Evolutionary conservation across 2,797 vertebrate species (phyloP), one percentile per base, ranked within the genome.

Genomic region (Iguana delicatissima): DNA sequence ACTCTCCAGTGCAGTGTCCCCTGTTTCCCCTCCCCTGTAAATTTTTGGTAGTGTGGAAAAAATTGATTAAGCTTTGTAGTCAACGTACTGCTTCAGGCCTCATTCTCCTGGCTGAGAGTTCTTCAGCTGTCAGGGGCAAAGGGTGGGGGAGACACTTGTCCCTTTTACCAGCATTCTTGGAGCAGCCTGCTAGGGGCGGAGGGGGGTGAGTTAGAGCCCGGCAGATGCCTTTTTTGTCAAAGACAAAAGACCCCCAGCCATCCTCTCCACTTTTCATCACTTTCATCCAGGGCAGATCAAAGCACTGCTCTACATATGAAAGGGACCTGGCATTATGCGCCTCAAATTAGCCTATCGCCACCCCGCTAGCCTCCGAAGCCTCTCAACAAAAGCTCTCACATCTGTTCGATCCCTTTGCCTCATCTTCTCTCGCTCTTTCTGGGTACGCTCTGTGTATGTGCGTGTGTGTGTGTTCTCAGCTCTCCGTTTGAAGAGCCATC

Each of bases 271-370:
- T 96, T 96, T 95, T 96, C 96, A 96, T 94, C 91, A 96, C 97
- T 98, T 98, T 97, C 96, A 97, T 97, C 96, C 95, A 93, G 95
- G 96, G 92, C 94, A 94, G 98, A 98, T 98, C 98, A 98, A 98
- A 98, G 98, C 95, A 93, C 93, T 96, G 73, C 94, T 98, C 98
- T 98, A 97, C 98, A 98, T 98, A 97, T 98, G 98, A 98, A 98
- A 98, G 97, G 96, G 94, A 86, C 72, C 87, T 92, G 95, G 96
- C 96, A 97, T 97, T 97, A 97, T 96, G 95, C 12, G 10, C 94
- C 96, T 96, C 97, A 97, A 97, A 97, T 98, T 97, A 98, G 97
- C 98, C 98, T 97, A 97, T 96, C 95, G 86, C 96, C 94, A 94
- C 96, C 97, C 97, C 80, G 94, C 96, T 97, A 97, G 95, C 96